Percentiles rank a stretch among this genome's conserved stretches.
phyloP scores from a whole-genome alignment of 2,888 invertebrate species.

The Scelioninae gen. 1 region DNA sequence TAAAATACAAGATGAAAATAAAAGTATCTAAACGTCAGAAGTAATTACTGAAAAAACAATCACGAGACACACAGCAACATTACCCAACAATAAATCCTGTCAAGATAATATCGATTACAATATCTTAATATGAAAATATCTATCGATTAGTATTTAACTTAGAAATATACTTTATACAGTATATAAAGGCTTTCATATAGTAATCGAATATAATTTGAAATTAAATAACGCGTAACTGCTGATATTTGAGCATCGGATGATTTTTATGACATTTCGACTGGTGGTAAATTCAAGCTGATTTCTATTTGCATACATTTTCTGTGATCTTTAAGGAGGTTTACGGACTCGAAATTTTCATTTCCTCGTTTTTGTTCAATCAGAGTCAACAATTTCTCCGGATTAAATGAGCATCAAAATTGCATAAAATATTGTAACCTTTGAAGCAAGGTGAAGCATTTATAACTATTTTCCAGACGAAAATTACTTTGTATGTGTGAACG shows the following conservation, averaged over 20 bases:
- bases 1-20: too few relatives aligned
- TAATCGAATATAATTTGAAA: slow-evolving; percentile 32
- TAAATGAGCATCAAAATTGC: too few relatives aligned
- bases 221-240: slow-evolving; percentile 42
- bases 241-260: slow-evolving; percentile 45
- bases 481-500: slow-evolving; percentile 39
- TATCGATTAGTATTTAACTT: background rate
- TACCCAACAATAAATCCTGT: slow-evolving; percentile 6
- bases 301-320: slow-evolving; percentile 43
- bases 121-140: background rate
- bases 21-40: too few relatives aligned
- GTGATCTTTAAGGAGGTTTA: slow-evolving; percentile 21
- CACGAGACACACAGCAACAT: background rate
- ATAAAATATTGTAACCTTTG: background rate
- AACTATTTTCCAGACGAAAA: background rate
- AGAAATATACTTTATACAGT: slow-evolving; percentile 12
- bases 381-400: too few relatives aligned
- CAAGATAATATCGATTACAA: slow-evolving; percentile 2
- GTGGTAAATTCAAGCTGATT: slow-evolving; percentile 19
- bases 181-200: too few relatives aligned
- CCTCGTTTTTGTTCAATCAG: background rate
- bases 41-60: too few relatives aligned
- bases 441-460: too few relatives aligned
- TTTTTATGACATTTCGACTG: slow-evolving; percentile 48
- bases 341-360: slow-evolving; percentile 5